phyloP scores from a whole-genome alignment of 2,113 vertebrate species.

The Podiceps cristatus region DNA sequence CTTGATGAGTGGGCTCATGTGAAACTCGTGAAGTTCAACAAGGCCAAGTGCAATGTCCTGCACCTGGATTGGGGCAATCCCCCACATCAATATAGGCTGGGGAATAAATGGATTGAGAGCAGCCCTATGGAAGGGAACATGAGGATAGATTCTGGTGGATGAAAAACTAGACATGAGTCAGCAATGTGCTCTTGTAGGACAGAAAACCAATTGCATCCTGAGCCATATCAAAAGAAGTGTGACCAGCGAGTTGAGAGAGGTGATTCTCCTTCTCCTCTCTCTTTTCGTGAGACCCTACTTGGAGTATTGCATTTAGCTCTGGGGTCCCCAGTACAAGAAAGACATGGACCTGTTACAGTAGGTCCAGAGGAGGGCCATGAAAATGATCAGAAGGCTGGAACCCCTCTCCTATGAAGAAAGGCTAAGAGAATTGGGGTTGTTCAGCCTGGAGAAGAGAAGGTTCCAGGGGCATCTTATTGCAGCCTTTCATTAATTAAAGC shows the following conservation, averaged over 20 bases:
- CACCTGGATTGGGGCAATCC: not conserved
- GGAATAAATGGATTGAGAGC: not conserved
- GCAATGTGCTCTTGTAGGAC: too few species aligned
- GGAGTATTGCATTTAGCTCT: not conserved
- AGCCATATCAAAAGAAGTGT: too few species aligned
- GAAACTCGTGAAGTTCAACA: not conserved
- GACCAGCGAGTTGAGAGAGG: not conserved
- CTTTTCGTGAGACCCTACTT: fast-evolving
- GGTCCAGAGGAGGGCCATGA: not conserved
- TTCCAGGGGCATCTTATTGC: not conserved
- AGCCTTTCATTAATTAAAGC: not conserved
- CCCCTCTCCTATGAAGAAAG: not conserved
- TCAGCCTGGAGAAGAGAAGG: not conserved
- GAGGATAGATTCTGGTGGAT: not conserved
- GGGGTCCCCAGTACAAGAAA: not conserved
- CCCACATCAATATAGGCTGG: not conserved
- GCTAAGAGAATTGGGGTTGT: not conserved
- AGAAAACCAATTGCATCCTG: not conserved
- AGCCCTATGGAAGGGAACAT: not conserved
- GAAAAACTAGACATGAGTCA: not conserved
- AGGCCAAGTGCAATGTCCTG: not conserved
- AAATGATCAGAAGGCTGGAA: not conserved
- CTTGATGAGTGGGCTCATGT: not conserved
- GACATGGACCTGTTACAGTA: not conserved
- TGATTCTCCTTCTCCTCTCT: not conserved